A percentile compares a stretch with the other conserved stretches of the same genome.
These are phyloP conservation scores for Himantopus leucocephalus DNA, from an alignment of 2,113 vertebrate species.

Conservation along the genomic window DNA sequence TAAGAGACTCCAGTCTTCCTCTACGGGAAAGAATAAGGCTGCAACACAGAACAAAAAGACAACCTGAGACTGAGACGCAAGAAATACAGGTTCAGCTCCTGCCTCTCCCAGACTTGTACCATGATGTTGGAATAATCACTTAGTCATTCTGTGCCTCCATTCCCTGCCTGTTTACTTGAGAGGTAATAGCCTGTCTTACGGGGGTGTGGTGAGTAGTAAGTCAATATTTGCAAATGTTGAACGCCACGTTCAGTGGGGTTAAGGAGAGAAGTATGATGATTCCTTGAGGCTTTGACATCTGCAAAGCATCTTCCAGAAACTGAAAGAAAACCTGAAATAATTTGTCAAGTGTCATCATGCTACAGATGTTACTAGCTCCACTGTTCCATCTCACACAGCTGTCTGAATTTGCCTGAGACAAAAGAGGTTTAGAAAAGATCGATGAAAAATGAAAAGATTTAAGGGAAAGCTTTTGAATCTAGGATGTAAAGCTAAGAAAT, in stretches of 20 bases:
- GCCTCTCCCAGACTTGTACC: background rate
- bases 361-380: background rate
- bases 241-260: background rate
- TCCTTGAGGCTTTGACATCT: constrained; percentile 41
- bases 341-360: background rate
- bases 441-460: background rate
- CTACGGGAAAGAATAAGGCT: background rate
- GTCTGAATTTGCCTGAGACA: background rate
- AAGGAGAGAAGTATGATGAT: background rate
- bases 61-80: background rate
- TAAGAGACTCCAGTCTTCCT: constrained; percentile 52
- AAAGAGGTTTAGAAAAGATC: background rate
- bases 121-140: background rate
- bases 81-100: constrained; percentile 49
- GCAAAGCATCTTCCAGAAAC: constrained; percentile 17
- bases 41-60: constrained; percentile 10
- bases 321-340: background rate
- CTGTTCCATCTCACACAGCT: background rate
- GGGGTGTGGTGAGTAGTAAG: background rate
- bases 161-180: background rate
- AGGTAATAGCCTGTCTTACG: background rate
- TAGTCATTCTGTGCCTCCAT: constrained; percentile 14
- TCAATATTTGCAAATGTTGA: background rate
- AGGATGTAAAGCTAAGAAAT: background rate
- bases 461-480: background rate